phyloP scores from a whole-genome alignment of 2,888 invertebrate genomes.

The Drosophila koepferae region DNA sequence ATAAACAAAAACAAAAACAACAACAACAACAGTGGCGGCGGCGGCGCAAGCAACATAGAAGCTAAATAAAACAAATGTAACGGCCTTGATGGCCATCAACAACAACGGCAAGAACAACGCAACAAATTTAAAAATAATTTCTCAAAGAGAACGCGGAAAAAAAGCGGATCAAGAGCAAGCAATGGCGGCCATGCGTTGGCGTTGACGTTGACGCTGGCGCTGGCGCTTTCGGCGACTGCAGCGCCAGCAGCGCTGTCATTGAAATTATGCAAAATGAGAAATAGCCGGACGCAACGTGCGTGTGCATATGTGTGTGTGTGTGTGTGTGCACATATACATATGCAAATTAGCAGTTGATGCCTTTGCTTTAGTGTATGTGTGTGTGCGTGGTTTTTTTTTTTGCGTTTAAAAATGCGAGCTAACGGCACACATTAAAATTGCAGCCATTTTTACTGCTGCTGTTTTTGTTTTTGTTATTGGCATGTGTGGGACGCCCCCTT shows the following conservation, averaged over 20 bases:
- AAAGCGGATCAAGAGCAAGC: conserved; percentile 60
- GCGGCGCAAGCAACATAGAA: conserved; percentile 45
- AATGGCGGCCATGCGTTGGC: conserved; percentile 63
- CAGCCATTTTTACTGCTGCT: conserved; percentile 8
- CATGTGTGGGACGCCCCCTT: conserved; percentile 26
- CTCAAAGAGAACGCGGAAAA: conserved; percentile 63
- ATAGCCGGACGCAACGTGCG: conserved; percentile 43
- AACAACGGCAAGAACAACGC: conserved; percentile 36
- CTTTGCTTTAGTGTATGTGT: conserved; percentile 6
- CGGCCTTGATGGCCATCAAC: conserved; percentile 60
- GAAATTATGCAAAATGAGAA: conserved; percentile 73
- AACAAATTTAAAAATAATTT: conserved; percentile 79
- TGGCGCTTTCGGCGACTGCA: conserved; percentile 14
- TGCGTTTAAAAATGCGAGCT: conserved; percentile 9
- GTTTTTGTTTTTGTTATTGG: conserved; percentile 7
- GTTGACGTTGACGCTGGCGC: conserved; percentile 30
- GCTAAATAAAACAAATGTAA: conserved; percentile 75
- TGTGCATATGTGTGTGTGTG: conserved; percentile 1
- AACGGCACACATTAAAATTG: conserved; percentile 45
- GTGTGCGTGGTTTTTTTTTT: not conserved
- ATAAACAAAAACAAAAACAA: not conserved
- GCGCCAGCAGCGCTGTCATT: conserved; percentile 41
- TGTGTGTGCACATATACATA: conserved; percentile 3
- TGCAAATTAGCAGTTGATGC: conserved; percentile 28
- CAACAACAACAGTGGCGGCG: not conserved